phyloP scores from a whole-genome alignment of 2,797 vertebrate genomes.

The Sciaenops ocellatus region DNA sequence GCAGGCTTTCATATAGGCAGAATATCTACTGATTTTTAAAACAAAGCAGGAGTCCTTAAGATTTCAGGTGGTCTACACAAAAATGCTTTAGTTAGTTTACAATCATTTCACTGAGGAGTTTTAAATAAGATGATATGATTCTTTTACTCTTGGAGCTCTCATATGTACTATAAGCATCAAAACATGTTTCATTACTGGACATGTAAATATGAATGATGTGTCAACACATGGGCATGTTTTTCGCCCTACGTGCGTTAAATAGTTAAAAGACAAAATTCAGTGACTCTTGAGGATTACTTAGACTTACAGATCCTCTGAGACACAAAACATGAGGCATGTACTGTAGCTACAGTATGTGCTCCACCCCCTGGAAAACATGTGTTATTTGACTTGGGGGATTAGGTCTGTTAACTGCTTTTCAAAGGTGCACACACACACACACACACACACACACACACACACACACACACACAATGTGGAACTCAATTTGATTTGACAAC shows the following conservation, averaged over 20 bases:
- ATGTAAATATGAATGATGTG: not conserved
- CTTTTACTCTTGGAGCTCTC: not conserved
- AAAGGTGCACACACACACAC: conserved; percentile 4
- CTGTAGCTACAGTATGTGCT: conserved; percentile 23
- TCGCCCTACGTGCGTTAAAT: not conserved
- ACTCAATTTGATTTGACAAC: conserved; percentile 9
- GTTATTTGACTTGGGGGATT: conserved; percentile 19
- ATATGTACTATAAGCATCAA: not conserved
- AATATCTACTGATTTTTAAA: not conserved
- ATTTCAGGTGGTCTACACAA: not conserved
- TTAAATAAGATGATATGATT: not conserved
- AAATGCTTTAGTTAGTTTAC: not conserved
- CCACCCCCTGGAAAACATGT: conserved; percentile 38
- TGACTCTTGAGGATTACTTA: conserved; percentile 21
- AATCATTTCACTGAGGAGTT: not conserved
- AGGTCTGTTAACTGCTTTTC: conserved; percentile 19
- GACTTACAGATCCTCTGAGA: conserved; percentile 9
- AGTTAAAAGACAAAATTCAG: conserved; percentile 15
- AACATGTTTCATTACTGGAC: not conserved
- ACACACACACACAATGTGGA: not conserved
- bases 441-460: conserved; percentile 13
- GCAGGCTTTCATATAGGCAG: not conserved
- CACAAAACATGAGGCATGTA: conserved; percentile 14
- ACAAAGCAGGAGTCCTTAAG: not conserved
- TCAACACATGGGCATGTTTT: not conserved